phyloP scores from a whole-genome alignment of 2,797 vertebrate genomes.

The Enteromius anoplus region DNA sequence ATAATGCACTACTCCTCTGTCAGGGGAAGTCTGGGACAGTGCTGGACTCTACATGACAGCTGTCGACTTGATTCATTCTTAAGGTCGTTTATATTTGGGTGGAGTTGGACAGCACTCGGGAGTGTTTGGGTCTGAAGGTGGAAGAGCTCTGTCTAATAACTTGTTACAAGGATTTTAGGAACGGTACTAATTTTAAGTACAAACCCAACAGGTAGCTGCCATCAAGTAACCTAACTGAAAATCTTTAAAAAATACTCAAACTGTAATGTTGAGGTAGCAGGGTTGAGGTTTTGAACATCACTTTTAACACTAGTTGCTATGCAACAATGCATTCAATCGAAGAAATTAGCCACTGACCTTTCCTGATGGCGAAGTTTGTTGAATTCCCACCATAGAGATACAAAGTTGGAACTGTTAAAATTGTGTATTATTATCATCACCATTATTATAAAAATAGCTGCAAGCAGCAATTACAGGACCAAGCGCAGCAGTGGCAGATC shows the following conservation, averaged over 20 bases:
- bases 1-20: slow-evolving; percentile 28
- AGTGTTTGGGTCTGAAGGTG: background rate
- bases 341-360: background rate
- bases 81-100: background rate
- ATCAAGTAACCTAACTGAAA: background rate
- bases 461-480: background rate
- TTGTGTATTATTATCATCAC: background rate
- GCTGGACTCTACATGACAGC: slow-evolving; percentile 65
- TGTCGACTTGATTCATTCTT: slow-evolving; percentile 57
- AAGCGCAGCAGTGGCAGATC: too few relatives aligned
- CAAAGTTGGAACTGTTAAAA: background rate
- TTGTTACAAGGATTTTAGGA: background rate
- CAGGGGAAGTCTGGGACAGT: slow-evolving; percentile 38
- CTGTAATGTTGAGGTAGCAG: background rate
- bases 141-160: background rate
- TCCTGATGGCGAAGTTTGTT: background rate
- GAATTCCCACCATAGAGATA: background rate
- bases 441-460: background rate
- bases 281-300: background rate
- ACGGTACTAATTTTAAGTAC: background rate
- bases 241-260: background rate
- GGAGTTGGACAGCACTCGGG: background rate
- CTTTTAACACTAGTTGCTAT: background rate
- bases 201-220: background rate
- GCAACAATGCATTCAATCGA: background rate